These are phyloP conservation scores for Aphelocoma californica DNA, from an alignment of 2,797 vertebrate species.

Conservation along the genomic window DNA sequence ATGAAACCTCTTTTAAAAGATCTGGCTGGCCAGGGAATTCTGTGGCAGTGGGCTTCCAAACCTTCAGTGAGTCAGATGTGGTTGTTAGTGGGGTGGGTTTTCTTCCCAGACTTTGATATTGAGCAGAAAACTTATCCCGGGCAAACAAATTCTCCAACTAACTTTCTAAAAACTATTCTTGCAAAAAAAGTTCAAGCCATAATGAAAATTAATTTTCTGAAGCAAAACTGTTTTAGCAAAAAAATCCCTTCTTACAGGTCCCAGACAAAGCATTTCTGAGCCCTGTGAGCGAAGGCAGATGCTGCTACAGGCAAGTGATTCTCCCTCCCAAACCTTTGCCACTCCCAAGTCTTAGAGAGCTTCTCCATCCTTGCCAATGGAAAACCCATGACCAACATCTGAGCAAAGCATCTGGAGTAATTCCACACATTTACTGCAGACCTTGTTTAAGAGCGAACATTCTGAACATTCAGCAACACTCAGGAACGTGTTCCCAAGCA, in stretches of 20 bases:
- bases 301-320: not conserved
- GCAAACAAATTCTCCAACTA: not conserved
- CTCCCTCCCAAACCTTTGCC: not conserved
- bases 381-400: not conserved
- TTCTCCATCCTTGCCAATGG: not conserved
- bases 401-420: not conserved
- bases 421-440: not conserved
- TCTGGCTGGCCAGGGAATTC: not conserved
- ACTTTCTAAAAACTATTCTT: not conserved
- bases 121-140: not conserved
- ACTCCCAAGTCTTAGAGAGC: not conserved
- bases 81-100: not conserved
- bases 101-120: not conserved
- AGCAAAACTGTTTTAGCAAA: not conserved
- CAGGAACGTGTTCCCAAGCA: not conserved
- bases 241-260: not conserved
- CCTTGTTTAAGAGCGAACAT: not conserved
- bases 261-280: not conserved
- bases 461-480: conserved; percentile 9
- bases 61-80: not conserved
- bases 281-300: not conserved
- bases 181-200: not conserved
- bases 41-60: not conserved
- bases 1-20: not conserved
- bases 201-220: not conserved